Evolutionary conservation across 1,140 invertebrate species (phyloP).

Genomic region (Drosophila miranda): DNA sequence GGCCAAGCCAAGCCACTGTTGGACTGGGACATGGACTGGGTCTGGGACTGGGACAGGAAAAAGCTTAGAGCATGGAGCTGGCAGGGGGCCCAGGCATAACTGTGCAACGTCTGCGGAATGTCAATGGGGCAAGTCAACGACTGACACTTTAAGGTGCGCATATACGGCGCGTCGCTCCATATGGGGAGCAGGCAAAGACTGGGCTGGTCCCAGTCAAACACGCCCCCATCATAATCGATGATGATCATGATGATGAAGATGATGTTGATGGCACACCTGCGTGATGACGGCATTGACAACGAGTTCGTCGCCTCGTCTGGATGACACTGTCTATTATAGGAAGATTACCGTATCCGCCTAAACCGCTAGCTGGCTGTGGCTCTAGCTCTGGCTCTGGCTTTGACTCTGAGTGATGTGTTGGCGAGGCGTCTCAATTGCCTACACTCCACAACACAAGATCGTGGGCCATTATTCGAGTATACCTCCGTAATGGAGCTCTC

Average conservation of each 20-base stretch:
- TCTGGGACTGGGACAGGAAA: constrained; percentile 21
- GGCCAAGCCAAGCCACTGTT: not conserved
- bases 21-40: too few species aligned
- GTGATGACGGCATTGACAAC: constrained; percentile 59
- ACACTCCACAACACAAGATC: constrained; percentile 38
- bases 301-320: constrained; percentile 57
- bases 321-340: constrained; percentile 62
- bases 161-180: constrained; percentile 63
- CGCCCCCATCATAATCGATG: constrained; percentile 33
- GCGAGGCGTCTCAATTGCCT: constrained; percentile 47
- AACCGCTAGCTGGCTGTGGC: constrained; percentile 54
- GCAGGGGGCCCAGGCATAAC: not conserved
- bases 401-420: constrained; percentile 41
- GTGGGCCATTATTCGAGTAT: constrained; percentile 1
- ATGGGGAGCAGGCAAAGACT: constrained; percentile 11
- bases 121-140: constrained; percentile 47
- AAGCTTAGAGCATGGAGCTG: constrained; percentile 3
- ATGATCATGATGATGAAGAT: constrained; percentile 27
- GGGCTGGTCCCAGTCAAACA: constrained; percentile 18
- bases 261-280: constrained; percentile 57
- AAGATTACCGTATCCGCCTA: constrained; percentile 72
- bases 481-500: not conserved
- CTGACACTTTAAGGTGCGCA: constrained; percentile 57
- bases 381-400: too few species aligned
- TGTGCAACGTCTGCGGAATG: constrained; percentile 51